Base-by-base conservation (phyloP, 2,888 invertebrate species). In the Torymus auratus region DNA sequence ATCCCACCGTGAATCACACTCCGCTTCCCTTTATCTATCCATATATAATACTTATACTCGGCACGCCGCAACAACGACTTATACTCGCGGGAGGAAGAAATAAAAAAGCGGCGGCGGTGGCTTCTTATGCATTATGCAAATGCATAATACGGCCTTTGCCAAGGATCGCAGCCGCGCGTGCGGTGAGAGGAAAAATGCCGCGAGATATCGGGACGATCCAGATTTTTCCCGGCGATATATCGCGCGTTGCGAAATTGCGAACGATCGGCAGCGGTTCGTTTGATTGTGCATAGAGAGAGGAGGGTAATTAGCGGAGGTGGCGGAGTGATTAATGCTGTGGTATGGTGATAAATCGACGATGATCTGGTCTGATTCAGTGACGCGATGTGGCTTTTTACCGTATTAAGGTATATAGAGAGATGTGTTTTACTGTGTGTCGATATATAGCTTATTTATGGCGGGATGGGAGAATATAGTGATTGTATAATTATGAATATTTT, bases 121-220 rank as follows among this genome's bases (percentile, higher is more conserved):
- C 55, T 62, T 53, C 20, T 58, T 50, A 67, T 68, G 67, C 77
- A 56, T 77, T 77, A 77, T 77, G 77, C 70, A 77, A 70, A 77
- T 65, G 50, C 11, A n/a, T 14, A 20, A 12, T 2, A 10, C 12
- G 77, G 77, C 77, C 77, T 77, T 64, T 52, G 53, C 52, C 69
- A 67, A 74, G 74, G 74, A 74, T 74, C 70, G 56, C n/a, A n/a
- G n/a, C 61, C 15, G 17, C 71, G 53, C 71, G 71, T 71, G 71
- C 7, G 20, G 56, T n/a, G 67, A 67, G 75, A 68, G 68, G 58
- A 60, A 67, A 75, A 67, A 67, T 60, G 67, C 23, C 4, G 13
- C 11, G 3, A 14, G 55, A 58, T n/a, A 17, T 20, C n/a, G 10
- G 11, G 61, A n/a, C 61, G 67, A 53, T n/a, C 56, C 50, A 52